Conservation (phyloP, 2,888 invertebrate genomes). For the Dicycla oo region DNA sequence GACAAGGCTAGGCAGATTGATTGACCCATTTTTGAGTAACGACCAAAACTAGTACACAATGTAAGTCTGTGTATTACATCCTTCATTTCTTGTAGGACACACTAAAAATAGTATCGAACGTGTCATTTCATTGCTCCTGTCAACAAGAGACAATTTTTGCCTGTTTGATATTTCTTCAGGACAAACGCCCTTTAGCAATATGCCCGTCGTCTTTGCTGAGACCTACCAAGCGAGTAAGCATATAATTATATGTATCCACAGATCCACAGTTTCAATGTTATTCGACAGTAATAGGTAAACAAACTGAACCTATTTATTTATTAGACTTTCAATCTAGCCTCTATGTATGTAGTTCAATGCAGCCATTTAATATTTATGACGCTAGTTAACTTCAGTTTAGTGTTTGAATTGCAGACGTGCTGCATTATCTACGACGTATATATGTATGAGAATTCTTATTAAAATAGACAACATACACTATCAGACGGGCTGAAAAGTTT, state of each 20-base stretch:
- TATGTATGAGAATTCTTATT: too few relatives aligned
- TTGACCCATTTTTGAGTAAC: not conserved
- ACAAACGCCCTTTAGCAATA: slow-evolving; percentile 26
- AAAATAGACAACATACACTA: too few relatives aligned
- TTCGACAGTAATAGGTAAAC: slow-evolving; percentile 12
- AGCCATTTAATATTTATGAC: slow-evolving; percentile 39
- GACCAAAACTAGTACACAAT: not conserved
- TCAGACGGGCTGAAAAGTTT: too few relatives aligned
- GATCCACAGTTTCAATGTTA: slow-evolving; percentile 11
- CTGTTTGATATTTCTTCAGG: not conserved
- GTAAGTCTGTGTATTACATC: too few relatives aligned
- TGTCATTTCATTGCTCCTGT: too few relatives aligned
- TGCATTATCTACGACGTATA: not conserved
- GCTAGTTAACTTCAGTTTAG: slow-evolving; percentile 16
- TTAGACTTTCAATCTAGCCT: slow-evolving; percentile 1
- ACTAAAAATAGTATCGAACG: too few relatives aligned
- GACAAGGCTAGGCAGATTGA: too few relatives aligned
- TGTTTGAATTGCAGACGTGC: slow-evolving; percentile 5
- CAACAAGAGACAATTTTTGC: not conserved
- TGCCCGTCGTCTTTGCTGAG: not conserved
- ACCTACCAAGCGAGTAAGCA: not conserved
- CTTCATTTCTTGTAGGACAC: not conserved
- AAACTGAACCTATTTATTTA: slow-evolving; percentile 27
- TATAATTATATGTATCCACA: too few relatives aligned
- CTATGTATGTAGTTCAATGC: slow-evolving; percentile 42